Base-by-base conservation (phyloP, 1,140 invertebrate species). In the Dreissena polymorpha region DNA sequence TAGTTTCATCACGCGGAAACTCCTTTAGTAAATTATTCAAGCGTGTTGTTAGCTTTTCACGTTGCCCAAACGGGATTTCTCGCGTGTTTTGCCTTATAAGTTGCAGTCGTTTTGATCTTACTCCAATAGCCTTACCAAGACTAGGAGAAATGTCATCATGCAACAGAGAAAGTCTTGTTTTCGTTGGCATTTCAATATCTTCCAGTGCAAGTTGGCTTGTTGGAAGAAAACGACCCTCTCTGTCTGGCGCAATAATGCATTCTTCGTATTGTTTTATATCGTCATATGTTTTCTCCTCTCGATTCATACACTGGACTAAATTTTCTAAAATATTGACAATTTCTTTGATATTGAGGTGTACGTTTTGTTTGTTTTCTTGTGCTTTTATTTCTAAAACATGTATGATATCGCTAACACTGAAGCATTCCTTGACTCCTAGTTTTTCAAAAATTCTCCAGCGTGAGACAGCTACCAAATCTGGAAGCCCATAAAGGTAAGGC, bases 1-100 rank as follows among this genome's bases (percentile, higher is more conserved):
- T 64, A 23, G 84, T 85, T 0, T 76, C 63, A 67, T 89, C 90
- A 51, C 86, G 87, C 13, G 91, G 89, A 77, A 91, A 91, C 14
- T 86, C 84, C 12, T 72, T 25, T 57, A 91, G 60, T 50, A 91
- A 87, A 16, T 86, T 65, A 64, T 86, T 88, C 12, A 91, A 82
- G 8, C 90, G 76, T 29, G 84, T 89, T 13, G 86, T 87, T 18
- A 91, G 79, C 39, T 84, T 83, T 79, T 91, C 91, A 63, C 85
- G 81, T 79, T 89, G 90, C 0, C 90, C 90, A 85, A 91, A 91
- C 6, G 71, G 60, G 5, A 74, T 63, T 3, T 14, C 51, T 8
- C 6, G 18, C 16, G 72, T 51, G 16, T 67, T 50, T 13, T 69
- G 27, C 10, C 71, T 16, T 12, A 69, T 55, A 72, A 57, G 64